Evolutionary conservation across 2,113 vertebrate genomes (phyloP), one percentile per base, ranked within the genome.

Genomic region (Forbesichthys papilliferus): DNA sequence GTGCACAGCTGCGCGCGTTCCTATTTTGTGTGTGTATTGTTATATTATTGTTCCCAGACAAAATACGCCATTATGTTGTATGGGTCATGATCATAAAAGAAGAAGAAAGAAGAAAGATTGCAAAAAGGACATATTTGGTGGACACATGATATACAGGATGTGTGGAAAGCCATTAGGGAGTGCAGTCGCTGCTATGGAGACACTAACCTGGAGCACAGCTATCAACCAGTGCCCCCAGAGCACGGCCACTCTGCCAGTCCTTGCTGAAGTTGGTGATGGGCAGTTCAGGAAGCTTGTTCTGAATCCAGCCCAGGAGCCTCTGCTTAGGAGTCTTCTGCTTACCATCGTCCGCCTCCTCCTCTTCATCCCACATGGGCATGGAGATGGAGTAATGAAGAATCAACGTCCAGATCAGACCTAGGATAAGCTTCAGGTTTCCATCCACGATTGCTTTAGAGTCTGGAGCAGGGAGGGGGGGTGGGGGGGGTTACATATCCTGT

Each of bases 241-340:
- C 94, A 27, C 83, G 84, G 61, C 93, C 93, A 0, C 83, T 91
- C 88, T 91, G 93, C 93, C 91, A 93, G 83, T 94, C 94, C 12
- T 66, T 88, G 89, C 91, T 91, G 84, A 98, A 98, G 91, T 98
- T 98, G 84, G 95, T 96, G 89, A 98, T 96, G n/a, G 96, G 91
- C 36, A 94, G 83, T 69, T 94, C 88, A 0, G 93, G 93, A 48
- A 95, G 75, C 52, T 93, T 93, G 89, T 95, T 94, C 86, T 93
- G 93, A 85, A 94, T 94, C 91, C 94, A 93, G 64, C 91, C 93
- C 80, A 93, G 84, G 64, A 95, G 91, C 66, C 93, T 89, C 79
- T 95, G 94, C 75, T 95, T 95, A 12, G 94, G 94, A 0, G 94
- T 95, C 88, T 94, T 94, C 82, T 94, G 92, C 77, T 83, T 93